phyloP scores from a whole-genome alignment of 2,888 invertebrate species.

The Congeria kusceri region DNA sequence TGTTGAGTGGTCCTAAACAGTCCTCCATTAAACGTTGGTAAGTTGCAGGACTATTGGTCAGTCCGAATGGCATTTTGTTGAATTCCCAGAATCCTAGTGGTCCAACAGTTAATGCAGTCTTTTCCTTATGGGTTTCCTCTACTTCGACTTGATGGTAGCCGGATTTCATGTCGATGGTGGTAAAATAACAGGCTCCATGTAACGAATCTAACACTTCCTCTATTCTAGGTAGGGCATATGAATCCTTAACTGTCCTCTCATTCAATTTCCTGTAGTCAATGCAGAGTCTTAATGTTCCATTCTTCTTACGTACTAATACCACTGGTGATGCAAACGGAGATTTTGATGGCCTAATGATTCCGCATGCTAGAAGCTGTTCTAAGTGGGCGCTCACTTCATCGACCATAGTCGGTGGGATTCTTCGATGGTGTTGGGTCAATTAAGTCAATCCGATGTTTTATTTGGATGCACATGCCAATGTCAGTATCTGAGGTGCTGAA shows the following conservation, averaged over 20 bases:
- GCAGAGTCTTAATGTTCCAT: constrained; percentile 21
- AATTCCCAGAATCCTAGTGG: constrained; percentile 9
- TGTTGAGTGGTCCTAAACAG: constrained; percentile 11
- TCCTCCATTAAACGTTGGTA: constrained; percentile 20
- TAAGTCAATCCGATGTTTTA: constrained; percentile 25
- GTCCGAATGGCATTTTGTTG: constrained; percentile 10
- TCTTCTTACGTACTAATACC: constrained; percentile 29
- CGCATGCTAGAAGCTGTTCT: constrained; percentile 12
- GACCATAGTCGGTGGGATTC: constrained; percentile 30
- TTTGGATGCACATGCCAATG: constrained; percentile 3
- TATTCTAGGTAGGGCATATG: constrained; percentile 21
- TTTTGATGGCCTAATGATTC: constrained; percentile 18
- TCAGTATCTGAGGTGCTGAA: constrained; percentile 8
- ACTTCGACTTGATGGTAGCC: constrained; percentile 38
- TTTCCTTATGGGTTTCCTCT: constrained; percentile 20
- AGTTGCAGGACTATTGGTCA: neutral
- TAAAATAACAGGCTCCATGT: constrained; percentile 21
- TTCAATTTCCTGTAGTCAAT: constrained; percentile 15
- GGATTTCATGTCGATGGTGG: constrained; percentile 21
- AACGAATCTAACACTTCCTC: constrained; percentile 33
- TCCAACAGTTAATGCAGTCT: constrained; percentile 31
- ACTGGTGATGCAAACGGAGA: constrained; percentile 19
- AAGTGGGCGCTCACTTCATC: constrained; percentile 35
- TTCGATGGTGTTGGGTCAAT: constrained; percentile 8
- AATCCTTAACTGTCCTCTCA: constrained; percentile 14